phyloP scores from a whole-genome alignment of 2,888 invertebrate species.

The Ennomos erosarius region DNA sequence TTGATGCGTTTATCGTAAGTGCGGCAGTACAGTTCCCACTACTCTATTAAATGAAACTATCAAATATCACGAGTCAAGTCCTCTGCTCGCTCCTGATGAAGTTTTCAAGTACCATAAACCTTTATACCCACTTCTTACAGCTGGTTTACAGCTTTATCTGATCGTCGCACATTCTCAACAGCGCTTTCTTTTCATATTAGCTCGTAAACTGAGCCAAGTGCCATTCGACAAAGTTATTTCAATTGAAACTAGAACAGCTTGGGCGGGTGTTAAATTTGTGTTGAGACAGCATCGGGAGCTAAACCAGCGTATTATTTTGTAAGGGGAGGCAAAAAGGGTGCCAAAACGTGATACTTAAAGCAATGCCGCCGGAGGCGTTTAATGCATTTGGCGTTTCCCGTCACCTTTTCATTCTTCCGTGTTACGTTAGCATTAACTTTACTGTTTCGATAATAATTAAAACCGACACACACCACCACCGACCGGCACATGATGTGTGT shows the following conservation, averaged over 20 bases:
- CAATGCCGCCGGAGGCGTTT: too few species aligned
- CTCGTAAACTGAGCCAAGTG: constrained; percentile 21
- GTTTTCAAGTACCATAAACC: constrained; percentile 13
- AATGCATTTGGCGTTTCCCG: too few species aligned
- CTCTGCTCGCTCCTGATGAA: background rate
- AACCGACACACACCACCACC: too few species aligned
- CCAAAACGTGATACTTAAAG: too few species aligned
- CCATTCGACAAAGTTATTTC: constrained; percentile 14
- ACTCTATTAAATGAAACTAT: constrained; percentile 2
- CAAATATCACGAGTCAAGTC: constrained; percentile 10
- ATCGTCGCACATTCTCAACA: constrained; percentile 14
- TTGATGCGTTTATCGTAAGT: too few species aligned
- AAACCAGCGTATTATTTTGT: too few species aligned
- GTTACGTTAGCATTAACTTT: too few species aligned
- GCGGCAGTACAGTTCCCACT: too few species aligned
- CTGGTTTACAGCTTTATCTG: constrained; percentile 20
- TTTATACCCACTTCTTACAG: constrained; percentile 11
- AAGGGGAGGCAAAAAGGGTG: too few species aligned
- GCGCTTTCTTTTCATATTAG: constrained; percentile 22
- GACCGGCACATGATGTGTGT: too few species aligned
- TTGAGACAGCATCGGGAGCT: constrained; percentile 3
- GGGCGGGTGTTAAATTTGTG: constrained; percentile 9
- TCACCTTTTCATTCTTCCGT: too few species aligned
- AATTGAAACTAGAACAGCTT: constrained; percentile 14
- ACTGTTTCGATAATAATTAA: too few species aligned